Evolutionary conservation across 2,797 vertebrate genomes (phyloP).

Genomic region (Babyrousa celebensis): DNA sequence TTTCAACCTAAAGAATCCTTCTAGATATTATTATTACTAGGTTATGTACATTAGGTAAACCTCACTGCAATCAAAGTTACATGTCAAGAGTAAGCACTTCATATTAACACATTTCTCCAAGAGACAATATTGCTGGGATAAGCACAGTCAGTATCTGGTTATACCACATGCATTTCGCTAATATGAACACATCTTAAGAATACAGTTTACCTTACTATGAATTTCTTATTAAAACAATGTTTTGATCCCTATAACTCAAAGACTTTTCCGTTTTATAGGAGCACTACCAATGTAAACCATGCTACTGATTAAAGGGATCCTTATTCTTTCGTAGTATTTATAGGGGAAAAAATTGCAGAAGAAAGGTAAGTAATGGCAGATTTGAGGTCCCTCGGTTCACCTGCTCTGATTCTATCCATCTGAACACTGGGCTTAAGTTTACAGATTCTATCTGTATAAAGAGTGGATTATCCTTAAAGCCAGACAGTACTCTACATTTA

Average conservation of each 20-base stretch:
- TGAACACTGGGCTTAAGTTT: neutral
- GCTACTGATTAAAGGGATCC: neutral
- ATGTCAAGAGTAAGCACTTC: neutral
- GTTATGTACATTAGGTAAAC: neutral
- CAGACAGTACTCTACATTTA: neutral
- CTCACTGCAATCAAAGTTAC: neutral
- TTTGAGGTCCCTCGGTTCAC: accelerated
- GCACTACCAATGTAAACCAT: neutral
- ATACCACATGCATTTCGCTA: neutral
- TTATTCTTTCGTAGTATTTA: slow-evolving; percentile 30
- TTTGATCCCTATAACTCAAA: neutral
- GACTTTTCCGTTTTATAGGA: neutral
- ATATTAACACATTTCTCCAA: neutral
- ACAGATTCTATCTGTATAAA: neutral
- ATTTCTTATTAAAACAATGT: slow-evolving; percentile 10
- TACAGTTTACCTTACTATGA: neutral
- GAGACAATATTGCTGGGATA: neutral
- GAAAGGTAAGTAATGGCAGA: neutral
- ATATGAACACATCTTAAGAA: neutral
- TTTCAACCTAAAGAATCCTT: neutral
- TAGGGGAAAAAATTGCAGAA: neutral
- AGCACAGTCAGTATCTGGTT: neutral
- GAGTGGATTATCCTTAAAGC: neutral
- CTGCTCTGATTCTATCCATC: neutral
- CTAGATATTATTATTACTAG: neutral